Base-by-base conservation (phyloP, 2,888 invertebrate genomes). In the Thecocarcelia acutangulata region DNA sequence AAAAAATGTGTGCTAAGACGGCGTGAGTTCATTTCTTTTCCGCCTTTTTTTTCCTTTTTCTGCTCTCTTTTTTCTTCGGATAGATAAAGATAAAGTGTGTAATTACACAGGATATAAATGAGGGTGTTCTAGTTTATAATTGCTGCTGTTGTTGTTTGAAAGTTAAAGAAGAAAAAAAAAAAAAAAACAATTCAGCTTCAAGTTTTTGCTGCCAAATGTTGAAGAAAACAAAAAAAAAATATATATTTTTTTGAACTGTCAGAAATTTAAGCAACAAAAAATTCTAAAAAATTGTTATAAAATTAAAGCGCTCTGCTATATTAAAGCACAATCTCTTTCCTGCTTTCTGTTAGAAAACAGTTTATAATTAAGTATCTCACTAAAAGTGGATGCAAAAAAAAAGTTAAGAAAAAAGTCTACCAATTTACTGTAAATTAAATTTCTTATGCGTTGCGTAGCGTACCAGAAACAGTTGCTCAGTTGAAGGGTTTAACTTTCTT, bases 31-130 rank as follows among this genome's bases (percentile, higher is more conserved):
- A 52, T 44, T 68, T 54, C 17, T 21, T 40, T 59, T 59, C 46
- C 19, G 33, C 40, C 15, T 19, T 52, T 59, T 54, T 48, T 19
- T 19, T 50, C 42, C 52, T 44, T 48, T 64, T 56, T 21, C 42
- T 42, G 4, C 6, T 13, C 17, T 46, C 9, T 33, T 33, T 8
- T 33, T 33, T 28, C 33, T 33, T 40, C 9, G 37, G n/a, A 44
- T 54, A 69, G 37, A 69, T 69, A 69, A 69, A 76, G 69, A 68
- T 76, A 69, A 69, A 76, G 69, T 76, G 37, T 81, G 48, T 78
- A 82, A 82, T 82, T 82, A 78, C 70, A 40, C 69, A 66, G 74
- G 74, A 78, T 82, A 82, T 66, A 82, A 82, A 75, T 78, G 78
- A 78, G 82, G 82, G 82, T 75, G 78, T 70, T 80, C 72, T 76